Conservation (phyloP, 2,113 vertebrate genomes). For the Ramphastos sulfuratus region DNA sequence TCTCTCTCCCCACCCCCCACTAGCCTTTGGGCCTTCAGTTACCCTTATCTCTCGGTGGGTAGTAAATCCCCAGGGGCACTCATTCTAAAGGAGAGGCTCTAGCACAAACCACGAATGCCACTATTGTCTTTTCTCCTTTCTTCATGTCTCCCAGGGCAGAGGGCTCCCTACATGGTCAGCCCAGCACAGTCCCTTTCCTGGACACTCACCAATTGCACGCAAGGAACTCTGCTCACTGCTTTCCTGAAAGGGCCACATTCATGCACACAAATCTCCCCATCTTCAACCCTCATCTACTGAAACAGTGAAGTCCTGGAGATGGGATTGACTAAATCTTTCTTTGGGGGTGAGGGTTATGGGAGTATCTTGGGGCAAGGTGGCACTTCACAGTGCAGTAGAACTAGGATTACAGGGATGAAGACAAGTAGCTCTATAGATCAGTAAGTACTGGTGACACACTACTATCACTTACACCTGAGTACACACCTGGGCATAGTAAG, state of each 20-base stretch:
- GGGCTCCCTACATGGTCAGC: not conserved
- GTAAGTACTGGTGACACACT: not conserved
- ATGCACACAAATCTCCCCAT: not conserved
- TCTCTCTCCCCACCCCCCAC: not conserved
- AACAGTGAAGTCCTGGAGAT: not conserved
- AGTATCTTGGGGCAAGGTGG: not conserved
- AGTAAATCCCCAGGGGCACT: not conserved
- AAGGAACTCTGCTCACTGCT: rapidly evolving
- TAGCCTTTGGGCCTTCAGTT: not conserved
- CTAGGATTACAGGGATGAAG: rapidly evolving
- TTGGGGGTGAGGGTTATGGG: rapidly evolving
- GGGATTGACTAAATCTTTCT: not conserved
- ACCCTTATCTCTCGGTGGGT: not conserved
- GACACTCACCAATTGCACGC: rapidly evolving
- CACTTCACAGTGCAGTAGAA: not conserved
- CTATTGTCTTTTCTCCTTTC: not conserved
- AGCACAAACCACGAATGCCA: not conserved
- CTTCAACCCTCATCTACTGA: not conserved
- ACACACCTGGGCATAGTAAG: not conserved
- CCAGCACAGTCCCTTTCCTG: not conserved
- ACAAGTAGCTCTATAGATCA: not conserved
- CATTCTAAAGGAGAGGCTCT: not conserved
- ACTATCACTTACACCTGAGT: not conserved
- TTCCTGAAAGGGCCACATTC: not conserved
- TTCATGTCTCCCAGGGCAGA: not conserved